Evolutionary conservation across 2,113 vertebrate genomes (phyloP).

Genomic region (Hemicordylus capensis): DNA sequence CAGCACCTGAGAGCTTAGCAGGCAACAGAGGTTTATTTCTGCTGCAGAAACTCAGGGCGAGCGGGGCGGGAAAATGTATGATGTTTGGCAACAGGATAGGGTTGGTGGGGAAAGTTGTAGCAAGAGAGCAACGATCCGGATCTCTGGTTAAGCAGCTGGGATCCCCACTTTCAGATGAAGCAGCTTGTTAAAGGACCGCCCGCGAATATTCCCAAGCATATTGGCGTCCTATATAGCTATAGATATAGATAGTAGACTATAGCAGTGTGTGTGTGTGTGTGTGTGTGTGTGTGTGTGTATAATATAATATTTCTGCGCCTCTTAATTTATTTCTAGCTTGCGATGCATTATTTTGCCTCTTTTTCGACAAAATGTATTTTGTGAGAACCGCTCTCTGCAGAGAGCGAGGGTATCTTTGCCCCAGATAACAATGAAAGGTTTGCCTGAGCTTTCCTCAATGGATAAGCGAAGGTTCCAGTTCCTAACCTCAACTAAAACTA

Average conservation of each 20-base stretch:
- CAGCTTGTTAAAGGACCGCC: no score
- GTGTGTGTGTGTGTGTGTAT: neutral
- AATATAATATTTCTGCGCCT: neutral
- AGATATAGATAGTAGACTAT: no score
- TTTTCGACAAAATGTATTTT: neutral
- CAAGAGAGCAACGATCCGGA: neutral
- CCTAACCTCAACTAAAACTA: neutral
- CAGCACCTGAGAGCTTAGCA: constrained; percentile 67
- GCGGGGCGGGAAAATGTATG: constrained; percentile 17
- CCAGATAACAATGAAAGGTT: neutral
- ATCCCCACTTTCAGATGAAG: neutral
- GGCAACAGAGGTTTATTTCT: constrained; percentile 45
- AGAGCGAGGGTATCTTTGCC: neutral
- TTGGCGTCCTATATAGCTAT: no score
- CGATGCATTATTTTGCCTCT: neutral
- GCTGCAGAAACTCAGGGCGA: neutral
- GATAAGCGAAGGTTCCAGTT: neutral
- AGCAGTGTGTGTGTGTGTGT: neutral
- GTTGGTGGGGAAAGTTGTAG: neutral
- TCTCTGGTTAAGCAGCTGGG: neutral
- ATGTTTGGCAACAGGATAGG: constrained; percentile 30
- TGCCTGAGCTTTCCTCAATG: neutral
- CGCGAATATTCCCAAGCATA: no score
- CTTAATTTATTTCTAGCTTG: constrained; percentile 2
- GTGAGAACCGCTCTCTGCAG: constrained; percentile 22